These are phyloP conservation scores for Melieria picta DNA, from an alignment of 2,888 invertebrate genomes.

Conservation along the genomic window DNA sequence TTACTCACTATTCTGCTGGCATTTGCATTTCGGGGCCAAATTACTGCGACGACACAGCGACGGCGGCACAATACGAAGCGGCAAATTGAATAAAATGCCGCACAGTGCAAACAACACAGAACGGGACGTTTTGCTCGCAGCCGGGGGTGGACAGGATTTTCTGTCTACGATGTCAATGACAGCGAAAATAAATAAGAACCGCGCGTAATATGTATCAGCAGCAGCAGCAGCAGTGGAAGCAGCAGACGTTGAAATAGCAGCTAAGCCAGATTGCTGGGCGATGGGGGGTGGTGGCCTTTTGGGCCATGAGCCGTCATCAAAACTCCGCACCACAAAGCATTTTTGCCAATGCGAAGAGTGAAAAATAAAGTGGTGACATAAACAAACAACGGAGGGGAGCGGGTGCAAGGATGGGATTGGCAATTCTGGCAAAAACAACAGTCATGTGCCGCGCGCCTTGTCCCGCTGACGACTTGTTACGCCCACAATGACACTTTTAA, in stretches of 20 bases:
- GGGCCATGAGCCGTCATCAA: too few relatives aligned
- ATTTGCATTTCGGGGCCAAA: slow-evolving; percentile 15
- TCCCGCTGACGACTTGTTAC: neutral
- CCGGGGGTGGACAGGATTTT: neutral
- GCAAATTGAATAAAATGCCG: neutral
- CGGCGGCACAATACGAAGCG: neutral
- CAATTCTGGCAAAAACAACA: too few relatives aligned
- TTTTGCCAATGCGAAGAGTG: too few relatives aligned
- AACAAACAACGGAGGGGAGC: too few relatives aligned
- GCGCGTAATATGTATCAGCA: neutral
- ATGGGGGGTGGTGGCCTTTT: too few relatives aligned
- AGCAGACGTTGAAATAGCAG: neutral
- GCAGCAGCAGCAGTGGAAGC: neutral
- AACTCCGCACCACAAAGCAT: neutral
- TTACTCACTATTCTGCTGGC: neutral
- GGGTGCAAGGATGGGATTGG: too few relatives aligned
- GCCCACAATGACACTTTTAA: slow-evolving; percentile 4
- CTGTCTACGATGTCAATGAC: neutral
- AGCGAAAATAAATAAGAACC: neutral
- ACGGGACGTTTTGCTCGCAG: neutral
- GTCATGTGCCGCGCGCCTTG: too few relatives aligned
- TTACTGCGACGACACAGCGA: neutral
- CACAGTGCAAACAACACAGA: neutral
- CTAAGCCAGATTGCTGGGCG: too few relatives aligned
- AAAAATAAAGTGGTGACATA: too few relatives aligned